Base-by-base conservation (phyloP, 2,888 invertebrate genomes). In the Acronicta alni region DNA sequence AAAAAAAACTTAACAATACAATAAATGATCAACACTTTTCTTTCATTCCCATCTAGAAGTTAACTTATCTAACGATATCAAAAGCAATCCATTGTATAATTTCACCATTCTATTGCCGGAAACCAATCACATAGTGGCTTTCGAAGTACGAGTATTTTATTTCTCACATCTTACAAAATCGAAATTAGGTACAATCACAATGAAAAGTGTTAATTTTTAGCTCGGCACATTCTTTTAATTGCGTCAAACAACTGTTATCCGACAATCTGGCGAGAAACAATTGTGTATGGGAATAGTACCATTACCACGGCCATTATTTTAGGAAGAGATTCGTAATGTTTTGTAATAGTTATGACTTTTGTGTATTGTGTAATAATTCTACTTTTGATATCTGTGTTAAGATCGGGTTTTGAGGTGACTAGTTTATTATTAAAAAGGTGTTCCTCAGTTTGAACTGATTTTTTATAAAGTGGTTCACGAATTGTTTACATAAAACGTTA, bases 121-220 rank as follows among this genome's bases (percentile, higher is more conserved):
- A 67, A 68, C 69, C 44, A 35, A 67, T 72, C 53, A 44, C 54
- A 68, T 48, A 44, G 61, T 75, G 37, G 10, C 23, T 67, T 41
- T 20, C 38, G 42, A 49, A 54, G 32, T 18, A n/a, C n/a, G n/a
- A n/a, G n/a, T n/a, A n/a, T n/a, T n/a, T n/a, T n/a, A 26, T 59
- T 68, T 73, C 67, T 41, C 74, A 73, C 51, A 44, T 35, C 43
- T 55, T 61, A 68, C 67, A 51, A 67, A 67, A 67, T 55, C 68
- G 46, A 55, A 72, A 67, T 57, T 35, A 20, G 18, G 52, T 37
- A 4, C 46, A 44, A 8, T 56, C 23, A 37, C 48, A 62, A 69
- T 53, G 41, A 75, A 71, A 57, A 65, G 77, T 76, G 79, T 69
- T 67, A 81, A 81, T 77, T 79, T 69, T 58, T 63, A 57, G 8